Evolutionary conservation across 1,140 invertebrate genomes (phyloP).

Genomic region (Drosophila lacteicornis): DNA sequence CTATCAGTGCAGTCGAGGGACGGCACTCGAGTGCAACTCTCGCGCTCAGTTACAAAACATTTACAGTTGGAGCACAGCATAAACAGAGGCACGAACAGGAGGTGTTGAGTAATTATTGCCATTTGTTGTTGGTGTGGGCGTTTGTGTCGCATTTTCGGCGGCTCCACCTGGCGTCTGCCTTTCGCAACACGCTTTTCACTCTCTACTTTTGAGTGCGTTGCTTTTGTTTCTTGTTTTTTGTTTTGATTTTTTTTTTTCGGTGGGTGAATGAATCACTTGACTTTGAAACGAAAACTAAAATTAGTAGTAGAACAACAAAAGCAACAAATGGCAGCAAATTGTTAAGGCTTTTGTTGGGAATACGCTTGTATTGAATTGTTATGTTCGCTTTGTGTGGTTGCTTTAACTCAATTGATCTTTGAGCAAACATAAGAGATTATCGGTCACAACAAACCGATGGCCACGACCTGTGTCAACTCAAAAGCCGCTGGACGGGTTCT

Average conservation of each 20-base stretch:
- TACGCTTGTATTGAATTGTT: slow-evolving; percentile 46
- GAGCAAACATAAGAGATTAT: slow-evolving; percentile 13
- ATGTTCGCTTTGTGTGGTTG: slow-evolving; percentile 15
- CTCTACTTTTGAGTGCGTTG: slow-evolving; percentile 23
- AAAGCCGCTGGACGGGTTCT: slow-evolving; percentile 21
- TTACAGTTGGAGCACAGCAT: slow-evolving; percentile 29
- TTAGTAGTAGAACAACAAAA: slow-evolving; percentile 62
- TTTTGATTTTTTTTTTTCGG: slow-evolving; percentile 43
- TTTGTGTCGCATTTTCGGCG: slow-evolving; percentile 7
- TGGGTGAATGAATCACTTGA: slow-evolving; percentile 71
- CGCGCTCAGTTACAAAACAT: slow-evolving; percentile 57
- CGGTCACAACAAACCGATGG: slow-evolving; percentile 9
- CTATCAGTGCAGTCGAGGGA: too few relatives aligned
- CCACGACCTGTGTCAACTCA: slow-evolving; percentile 38
- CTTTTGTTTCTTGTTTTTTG: slow-evolving; percentile 16
- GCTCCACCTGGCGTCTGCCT: slow-evolving; percentile 32
- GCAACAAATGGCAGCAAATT: slow-evolving; percentile 37
- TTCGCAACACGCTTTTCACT: slow-evolving; percentile 23
- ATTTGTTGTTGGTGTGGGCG: slow-evolving; percentile 52
- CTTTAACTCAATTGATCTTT: slow-evolving; percentile 28
- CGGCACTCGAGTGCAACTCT: slow-evolving; percentile 3
- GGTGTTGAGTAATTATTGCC: slow-evolving; percentile 72
- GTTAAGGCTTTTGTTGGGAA: slow-evolving; percentile 33
- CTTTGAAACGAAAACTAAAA: slow-evolving; percentile 82
- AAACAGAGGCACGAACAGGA: slow-evolving; percentile 29